Evolutionary conservation across 2,797 vertebrate genomes (phyloP), one percentile per base, ranked within the genome.

Genomic region (Tapera naevia): DNA sequence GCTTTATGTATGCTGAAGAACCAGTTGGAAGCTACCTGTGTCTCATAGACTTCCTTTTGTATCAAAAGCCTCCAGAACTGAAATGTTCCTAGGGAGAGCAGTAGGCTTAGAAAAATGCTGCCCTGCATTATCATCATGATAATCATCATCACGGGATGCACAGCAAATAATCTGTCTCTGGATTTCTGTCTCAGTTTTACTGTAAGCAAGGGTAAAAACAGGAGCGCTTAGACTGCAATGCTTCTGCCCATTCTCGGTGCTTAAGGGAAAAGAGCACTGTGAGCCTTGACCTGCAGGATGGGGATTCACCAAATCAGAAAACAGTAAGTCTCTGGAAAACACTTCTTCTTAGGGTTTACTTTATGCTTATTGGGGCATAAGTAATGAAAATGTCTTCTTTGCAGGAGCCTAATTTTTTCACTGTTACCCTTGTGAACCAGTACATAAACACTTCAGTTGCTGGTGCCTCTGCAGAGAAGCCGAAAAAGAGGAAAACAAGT

Each of bases 21-120:
- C 53, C 74, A 89, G 39, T 81, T 90, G 92, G 81, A 89, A 92
- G 62, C 67, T 92, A 76, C 94, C 95, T 95, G 76, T 81, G 94
- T 87, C 94, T 88, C 89, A 85, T 23, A 66, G 22, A 46, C 80
- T 95, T 95, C 80, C 96, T 74, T 93, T 89, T 91, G 73, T 87
- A 51, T 35, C 57, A 60, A 82, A 65, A 73, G 89, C 89, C 72
- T 95, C 81, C 54, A 79, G 83, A 90, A 23, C 35, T 65, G 67
- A 86, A 89, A 86, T 21, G 33, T 78, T 89, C 80, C 82, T 46
- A 88, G 86, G 61, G 75, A 96, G 94, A 91, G 80, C 80, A 86
- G 56, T 4, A 86, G 88, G 71, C 78, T 76, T 83, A 93, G 81
- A 53, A 85, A 61, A 96, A 90, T 65, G 43, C 81, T 94, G 82